Conservation (phyloP, 2,888 invertebrate genomes). For the Priapulus caudatus region DNA sequence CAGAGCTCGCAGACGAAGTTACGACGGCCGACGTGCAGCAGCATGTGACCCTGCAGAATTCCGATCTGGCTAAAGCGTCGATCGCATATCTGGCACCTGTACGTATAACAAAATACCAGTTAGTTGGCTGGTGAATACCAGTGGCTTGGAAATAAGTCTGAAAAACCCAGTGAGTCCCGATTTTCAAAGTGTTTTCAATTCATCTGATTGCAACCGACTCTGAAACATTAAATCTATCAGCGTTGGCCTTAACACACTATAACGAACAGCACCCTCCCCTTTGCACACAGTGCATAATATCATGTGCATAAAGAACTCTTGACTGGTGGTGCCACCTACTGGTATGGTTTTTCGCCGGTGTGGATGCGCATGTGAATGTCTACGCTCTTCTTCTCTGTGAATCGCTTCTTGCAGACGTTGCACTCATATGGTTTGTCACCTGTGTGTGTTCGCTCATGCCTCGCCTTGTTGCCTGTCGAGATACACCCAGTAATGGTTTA, state of each 20-base stretch:
- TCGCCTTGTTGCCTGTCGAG: conserved; percentile 28
- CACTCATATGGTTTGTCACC: conserved; percentile 32
- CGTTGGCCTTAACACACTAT: too few species aligned
- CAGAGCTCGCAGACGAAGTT: conserved; percentile 29
- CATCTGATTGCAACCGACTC: too few species aligned
- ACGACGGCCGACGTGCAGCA: conserved; percentile 28
- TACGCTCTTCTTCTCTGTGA: conserved; percentile 32
- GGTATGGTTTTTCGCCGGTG: conserved; percentile 38
- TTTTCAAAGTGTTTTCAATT: too few species aligned
- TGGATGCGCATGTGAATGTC: conserved; percentile 32
- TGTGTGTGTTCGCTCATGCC: conserved; percentile 28
- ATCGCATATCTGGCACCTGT: conserved; percentile 30
- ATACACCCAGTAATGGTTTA: too few species aligned
- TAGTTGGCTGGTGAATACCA: too few species aligned
- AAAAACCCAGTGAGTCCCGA: too few species aligned
- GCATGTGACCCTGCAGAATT: conserved; percentile 32
- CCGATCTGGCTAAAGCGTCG: conserved; percentile 30
- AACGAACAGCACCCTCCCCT: too few species aligned
- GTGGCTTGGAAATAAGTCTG: too few species aligned
- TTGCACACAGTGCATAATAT: too few species aligned
- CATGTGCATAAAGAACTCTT: too few species aligned
- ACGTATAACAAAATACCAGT: conserved; percentile 16
- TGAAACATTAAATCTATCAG: too few species aligned
- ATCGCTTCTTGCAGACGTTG: conserved; percentile 25
- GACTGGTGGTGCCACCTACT: too few species aligned